Evolutionary conservation across 2,797 vertebrate species (phyloP).

Genomic region (Nannoperca australis): DNA sequence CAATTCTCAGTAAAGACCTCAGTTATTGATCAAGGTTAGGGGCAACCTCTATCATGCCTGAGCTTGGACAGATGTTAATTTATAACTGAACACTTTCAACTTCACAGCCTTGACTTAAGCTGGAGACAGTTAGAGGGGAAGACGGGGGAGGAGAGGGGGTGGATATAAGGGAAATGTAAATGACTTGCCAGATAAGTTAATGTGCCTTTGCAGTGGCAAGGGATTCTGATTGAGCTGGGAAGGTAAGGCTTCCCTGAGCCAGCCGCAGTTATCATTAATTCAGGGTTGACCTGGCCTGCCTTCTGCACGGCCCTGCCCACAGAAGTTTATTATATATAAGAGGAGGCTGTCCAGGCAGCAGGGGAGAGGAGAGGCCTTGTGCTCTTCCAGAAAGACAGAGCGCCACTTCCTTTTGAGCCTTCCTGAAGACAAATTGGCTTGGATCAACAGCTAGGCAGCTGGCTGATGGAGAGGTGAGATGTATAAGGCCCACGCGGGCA

Average conservation of each 20-base stretch:
- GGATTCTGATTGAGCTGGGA: constrained; percentile 68
- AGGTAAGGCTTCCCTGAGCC: constrained; percentile 64
- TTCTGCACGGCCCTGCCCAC: constrained; percentile 42
- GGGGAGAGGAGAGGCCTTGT: constrained; percentile 49
- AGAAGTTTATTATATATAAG: constrained; percentile 76
- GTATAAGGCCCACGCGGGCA: constrained; percentile 60
- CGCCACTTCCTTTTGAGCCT: constrained; percentile 69
- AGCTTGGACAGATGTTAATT: constrained; percentile 70
- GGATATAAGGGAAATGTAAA: constrained; percentile 76
- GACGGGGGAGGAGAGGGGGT: constrained; percentile 17
- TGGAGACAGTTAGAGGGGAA: constrained; percentile 11
- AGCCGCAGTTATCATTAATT: constrained; percentile 79
- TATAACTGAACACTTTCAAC: constrained; percentile 59
- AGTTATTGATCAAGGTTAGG: constrained; percentile 75
- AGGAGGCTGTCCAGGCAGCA: constrained; percentile 42
- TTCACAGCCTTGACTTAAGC: constrained; percentile 57
- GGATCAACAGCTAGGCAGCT: constrained; percentile 74
- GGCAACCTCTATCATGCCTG: constrained; percentile 57
- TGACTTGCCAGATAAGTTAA: constrained; percentile 74
- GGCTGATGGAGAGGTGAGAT: constrained; percentile 77
- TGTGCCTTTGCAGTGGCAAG: constrained; percentile 66
- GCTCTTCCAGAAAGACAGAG: constrained; percentile 61
- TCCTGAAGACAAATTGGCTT: constrained; percentile 74
- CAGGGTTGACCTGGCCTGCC: constrained; percentile 70
- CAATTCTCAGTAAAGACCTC: constrained; percentile 61